phyloP scores from a whole-genome alignment of 2,888 invertebrate species.

The Meloe dianella region DNA sequence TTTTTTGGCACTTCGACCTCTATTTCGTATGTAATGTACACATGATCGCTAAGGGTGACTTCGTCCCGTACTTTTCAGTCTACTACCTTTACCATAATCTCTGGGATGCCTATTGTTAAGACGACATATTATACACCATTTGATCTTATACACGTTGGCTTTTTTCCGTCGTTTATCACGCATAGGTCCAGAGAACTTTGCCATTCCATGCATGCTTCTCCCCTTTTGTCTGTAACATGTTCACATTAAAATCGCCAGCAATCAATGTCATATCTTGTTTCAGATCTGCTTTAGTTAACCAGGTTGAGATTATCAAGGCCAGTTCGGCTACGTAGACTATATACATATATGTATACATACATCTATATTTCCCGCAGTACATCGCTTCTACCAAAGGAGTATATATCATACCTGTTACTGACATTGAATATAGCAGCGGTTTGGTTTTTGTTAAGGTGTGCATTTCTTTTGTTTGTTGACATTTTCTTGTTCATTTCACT shows the following conservation, averaged over 20 bases:
- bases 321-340: too few species aligned
- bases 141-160: neutral
- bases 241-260: conserved; percentile 11
- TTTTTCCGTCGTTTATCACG: conserved; percentile 5
- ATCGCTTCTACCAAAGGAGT: too few species aligned
- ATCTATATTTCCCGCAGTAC: too few species aligned
- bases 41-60: too few species aligned
- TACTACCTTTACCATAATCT: neutral
- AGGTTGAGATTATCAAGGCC: too few species aligned
- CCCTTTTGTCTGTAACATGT: neutral
- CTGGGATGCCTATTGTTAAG: neutral
- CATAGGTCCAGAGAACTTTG: neutral
- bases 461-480: neutral
- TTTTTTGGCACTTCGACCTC: too few species aligned
- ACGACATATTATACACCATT: conserved; percentile 1
- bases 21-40: too few species aligned
- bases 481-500: neutral
- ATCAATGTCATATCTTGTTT: neutral
- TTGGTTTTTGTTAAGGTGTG: neutral
- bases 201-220: neutral
- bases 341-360: too few species aligned
- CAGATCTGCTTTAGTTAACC: too few species aligned
- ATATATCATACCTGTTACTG: too few species aligned
- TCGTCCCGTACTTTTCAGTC: neutral
- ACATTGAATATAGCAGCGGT: neutral